phyloP scores from a whole-genome alignment of 23 tunicate genomes.

The Halocynthia roretzi region DNA sequence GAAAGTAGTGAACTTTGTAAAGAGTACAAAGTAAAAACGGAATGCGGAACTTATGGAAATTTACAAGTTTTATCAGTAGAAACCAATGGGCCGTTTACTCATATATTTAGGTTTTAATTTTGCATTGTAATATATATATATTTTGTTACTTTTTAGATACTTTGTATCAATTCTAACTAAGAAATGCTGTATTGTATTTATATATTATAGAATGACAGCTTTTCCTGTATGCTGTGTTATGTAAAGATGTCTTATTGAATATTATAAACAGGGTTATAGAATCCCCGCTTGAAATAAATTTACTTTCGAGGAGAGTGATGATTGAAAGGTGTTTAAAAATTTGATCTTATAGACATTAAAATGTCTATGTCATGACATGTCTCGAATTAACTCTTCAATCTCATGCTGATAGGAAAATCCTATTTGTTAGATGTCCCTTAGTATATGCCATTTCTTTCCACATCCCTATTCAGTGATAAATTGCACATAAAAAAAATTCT shows the following conservation, averaged over 20 bases:
- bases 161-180: background rate
- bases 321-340: too few relatives aligned
- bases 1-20: slow-evolving; percentile 3
- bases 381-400: too few relatives aligned
- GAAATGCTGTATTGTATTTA: background rate
- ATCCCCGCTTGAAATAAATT: too few relatives aligned
- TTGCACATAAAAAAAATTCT: too few relatives aligned
- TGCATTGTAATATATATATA: background rate
- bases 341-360: too few relatives aligned
- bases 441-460: too few relatives aligned
- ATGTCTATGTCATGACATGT: too few relatives aligned
- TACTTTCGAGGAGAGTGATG: too few relatives aligned
- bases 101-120: slow-evolving; percentile 43
- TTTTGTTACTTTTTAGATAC: background rate
- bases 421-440: too few relatives aligned
- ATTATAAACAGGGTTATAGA: background rate
- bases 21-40: slow-evolving; percentile 8
- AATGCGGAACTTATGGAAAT: slow-evolving; percentile 85
- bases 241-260: background rate
- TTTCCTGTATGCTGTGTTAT: background rate
- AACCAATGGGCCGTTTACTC: slow-evolving; percentile 93
- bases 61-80: slow-evolving; percentile 72
- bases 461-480: too few relatives aligned
- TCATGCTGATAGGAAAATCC: too few relatives aligned
- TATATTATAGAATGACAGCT: background rate